Evolutionary conservation across 1,140 invertebrate genomes (phyloP), one percentile per base, ranked within the genome.

Genomic region (Brachionus angularis): DNA sequence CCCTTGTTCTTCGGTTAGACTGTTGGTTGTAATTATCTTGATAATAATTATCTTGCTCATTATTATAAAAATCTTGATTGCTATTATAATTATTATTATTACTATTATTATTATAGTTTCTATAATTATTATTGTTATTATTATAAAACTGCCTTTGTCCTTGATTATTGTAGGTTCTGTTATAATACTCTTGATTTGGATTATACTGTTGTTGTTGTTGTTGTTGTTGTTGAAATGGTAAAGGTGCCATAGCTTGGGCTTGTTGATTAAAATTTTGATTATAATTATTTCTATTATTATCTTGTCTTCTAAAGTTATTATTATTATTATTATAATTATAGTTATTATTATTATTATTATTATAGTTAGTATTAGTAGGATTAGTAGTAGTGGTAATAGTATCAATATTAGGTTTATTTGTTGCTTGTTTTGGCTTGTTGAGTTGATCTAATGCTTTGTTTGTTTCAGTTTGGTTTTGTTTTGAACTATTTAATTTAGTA

Each of bases 61-160:
- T 23, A 42, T 58, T 58, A 23, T 18, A n/a, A n/a, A n/a, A n/a
- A n/a, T n/a, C 14, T 42, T 58, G 53, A 42, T 42, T 42, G 39
- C n/a, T n/a, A n/a, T n/a, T n/a, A n/a, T 42, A 42, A 14, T 14
- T 14, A 1, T 55, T 27, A 5, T 47, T 16, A 21, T 55, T 29
- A 34, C 34, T 33, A 34, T 31, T 33, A 33, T 55, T 27, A 55
- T 55, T 33, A 18, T 55, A 16, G 14, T 55, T 31, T 18, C 31
- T 55, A 33, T 55, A 21, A 33, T 33, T 33, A 16, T 55, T 16
- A 1, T n/a, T n/a, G n/a, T n/a, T n/a, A n/a, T n/a, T n/a, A n/a
- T n/a, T n/a, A n/a, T n/a, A n/a, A n/a, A n/a, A n/a, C n/a, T n/a
- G n/a, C n/a, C 16, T 4, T 27, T 58, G 33, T n/a, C 12, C 16